These are phyloP conservation scores for Ennomos fuscantarius DNA, from an alignment of 2,888 invertebrate genomes.

Conservation along the genomic window DNA sequence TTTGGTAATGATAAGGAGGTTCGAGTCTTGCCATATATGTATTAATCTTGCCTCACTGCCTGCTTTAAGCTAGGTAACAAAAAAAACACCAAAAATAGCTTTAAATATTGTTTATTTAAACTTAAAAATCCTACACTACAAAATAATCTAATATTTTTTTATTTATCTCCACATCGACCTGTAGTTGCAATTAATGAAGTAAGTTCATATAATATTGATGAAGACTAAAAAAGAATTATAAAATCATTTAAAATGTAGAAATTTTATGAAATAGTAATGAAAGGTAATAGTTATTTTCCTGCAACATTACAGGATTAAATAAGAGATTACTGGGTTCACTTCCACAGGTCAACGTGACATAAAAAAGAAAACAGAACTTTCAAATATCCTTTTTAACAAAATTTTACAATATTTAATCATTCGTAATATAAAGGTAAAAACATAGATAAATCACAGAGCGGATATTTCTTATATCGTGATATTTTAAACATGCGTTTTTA, in stretches of 20 bases:
- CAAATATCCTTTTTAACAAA: slow-evolving; percentile 18
- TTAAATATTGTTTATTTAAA: slow-evolving; percentile 32
- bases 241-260: neutral
- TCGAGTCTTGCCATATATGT: no score
- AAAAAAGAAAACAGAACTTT: slow-evolving; percentile 25
- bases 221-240: neutral
- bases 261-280: neutral
- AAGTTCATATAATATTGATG: no score
- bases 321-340: no score
- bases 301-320: no score
- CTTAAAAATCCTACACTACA: slow-evolving; percentile 31
- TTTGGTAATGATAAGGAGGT: no score
- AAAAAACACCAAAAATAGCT: slow-evolving; percentile 21
- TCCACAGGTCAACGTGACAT: slow-evolving; percentile 9
- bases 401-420: slow-evolving; percentile 16
- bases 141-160: slow-evolving; percentile 24
- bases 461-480: no score
- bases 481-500: slow-evolving; percentile 9
- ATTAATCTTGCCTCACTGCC: no score
- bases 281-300: no score
- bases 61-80: neutral
- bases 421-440: slow-evolving; percentile 12
- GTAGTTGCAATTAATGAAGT: neutral
- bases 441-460: slow-evolving; percentile 32
- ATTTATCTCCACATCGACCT: slow-evolving; percentile 9